Percentiles rank a stretch among this genome's conserved stretches.
Conservation (phyloP, 2,113 vertebrate species). For the Dissostichus mawsoni region DNA sequence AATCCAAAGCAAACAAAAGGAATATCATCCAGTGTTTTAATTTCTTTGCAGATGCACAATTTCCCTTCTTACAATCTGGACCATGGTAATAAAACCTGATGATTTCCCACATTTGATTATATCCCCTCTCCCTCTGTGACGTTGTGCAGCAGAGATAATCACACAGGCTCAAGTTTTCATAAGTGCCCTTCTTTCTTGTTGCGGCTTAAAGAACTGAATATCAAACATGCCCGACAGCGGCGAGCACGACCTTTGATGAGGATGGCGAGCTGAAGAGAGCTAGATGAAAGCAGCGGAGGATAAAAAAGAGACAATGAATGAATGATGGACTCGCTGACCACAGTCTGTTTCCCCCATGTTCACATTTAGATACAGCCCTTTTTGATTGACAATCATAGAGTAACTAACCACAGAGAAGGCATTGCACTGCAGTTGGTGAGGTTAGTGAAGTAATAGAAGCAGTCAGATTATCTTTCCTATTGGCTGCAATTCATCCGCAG, state of each 20-base stretch:
- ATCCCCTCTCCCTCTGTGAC: conserved; percentile 1
- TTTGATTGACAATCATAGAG: neutral
- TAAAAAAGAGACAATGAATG: conserved; percentile 29
- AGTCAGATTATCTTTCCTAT: neutral
- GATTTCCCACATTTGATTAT: no score
- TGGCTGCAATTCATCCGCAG: neutral
- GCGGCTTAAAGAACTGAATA: conserved; percentile 62
- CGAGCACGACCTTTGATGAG: conserved; percentile 69
- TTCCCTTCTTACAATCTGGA: no score
- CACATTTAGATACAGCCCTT: no score
- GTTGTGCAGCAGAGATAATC: conserved; percentile 37
- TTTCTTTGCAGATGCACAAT: no score
- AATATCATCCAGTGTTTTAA: neutral
- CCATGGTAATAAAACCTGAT: no score
- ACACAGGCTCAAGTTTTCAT: conserved; percentile 47
- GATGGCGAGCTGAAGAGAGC: conserved; percentile 35
- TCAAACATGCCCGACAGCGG: conserved; percentile 59
- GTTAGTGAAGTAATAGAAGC: neutral
- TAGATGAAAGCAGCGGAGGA: conserved; percentile 47
- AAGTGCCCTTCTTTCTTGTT: conserved; percentile 57
- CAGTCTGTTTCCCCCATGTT: neutral
- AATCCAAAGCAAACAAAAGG: neutral
- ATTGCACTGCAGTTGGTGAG: no score
- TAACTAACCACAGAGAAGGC: neutral
- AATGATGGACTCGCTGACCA: conserved; percentile 6